Evolutionary conservation across 2,113 vertebrate species (phyloP).

Genomic region (Hassar affinis): DNA sequence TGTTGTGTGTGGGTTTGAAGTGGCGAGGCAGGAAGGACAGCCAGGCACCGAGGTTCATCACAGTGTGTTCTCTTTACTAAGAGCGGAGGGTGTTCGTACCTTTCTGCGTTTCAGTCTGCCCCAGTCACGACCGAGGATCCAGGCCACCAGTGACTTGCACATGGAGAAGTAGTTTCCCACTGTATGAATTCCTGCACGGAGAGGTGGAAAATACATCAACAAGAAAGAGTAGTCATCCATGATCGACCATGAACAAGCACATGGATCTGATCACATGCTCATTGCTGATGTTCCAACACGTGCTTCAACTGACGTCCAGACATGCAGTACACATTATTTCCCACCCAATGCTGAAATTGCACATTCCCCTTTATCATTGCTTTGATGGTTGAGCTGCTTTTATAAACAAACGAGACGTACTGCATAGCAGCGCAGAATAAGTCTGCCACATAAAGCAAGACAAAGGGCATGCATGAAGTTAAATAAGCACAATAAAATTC

Average conservation of each 20-base stretch:
- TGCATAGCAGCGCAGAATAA: no score
- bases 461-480: no score
- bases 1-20: background rate
- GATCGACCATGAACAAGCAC: background rate
- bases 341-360: background rate
- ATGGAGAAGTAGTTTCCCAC: constrained; percentile 65
- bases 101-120: constrained; percentile 61
- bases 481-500: no score
- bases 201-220: background rate
- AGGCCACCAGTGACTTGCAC: constrained; percentile 65
- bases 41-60: no score
- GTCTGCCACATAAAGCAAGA: no score
- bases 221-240: background rate
- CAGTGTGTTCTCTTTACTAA: background rate
- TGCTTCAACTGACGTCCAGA: background rate
- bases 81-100: constrained; percentile 35
- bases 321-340: background rate
- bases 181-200: constrained; percentile 57
- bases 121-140: constrained; percentile 64
- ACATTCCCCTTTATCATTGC: background rate
- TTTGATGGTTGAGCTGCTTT: background rate
- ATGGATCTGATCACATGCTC: background rate
- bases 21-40: background rate
- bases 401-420: background rate
- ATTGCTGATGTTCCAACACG: background rate